phyloP scores from a whole-genome alignment of 2,888 invertebrate genomes.

The Oligia latruncula region DNA sequence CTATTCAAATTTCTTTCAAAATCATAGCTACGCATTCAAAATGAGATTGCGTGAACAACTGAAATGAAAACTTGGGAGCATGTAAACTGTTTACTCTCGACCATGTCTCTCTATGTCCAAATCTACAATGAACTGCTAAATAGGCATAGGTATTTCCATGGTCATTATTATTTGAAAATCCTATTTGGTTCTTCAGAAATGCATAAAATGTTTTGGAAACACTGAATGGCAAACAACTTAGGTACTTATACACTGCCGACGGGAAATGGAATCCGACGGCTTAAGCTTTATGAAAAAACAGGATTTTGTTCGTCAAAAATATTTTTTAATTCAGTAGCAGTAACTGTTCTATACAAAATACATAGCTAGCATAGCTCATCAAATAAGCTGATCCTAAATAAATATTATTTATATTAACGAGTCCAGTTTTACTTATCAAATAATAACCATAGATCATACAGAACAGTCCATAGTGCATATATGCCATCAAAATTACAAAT shows the following conservation, averaged over 20 bases:
- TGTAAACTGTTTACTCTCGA: background rate
- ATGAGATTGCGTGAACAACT: background rate
- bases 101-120: background rate
- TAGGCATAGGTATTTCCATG: background rate
- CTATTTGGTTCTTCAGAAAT: background rate
- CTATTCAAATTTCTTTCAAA: background rate
- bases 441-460: background rate
- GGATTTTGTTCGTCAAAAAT: background rate
- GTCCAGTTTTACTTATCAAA: background rate
- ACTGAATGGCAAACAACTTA: background rate
- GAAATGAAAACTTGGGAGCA: background rate
- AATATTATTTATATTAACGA: background rate
- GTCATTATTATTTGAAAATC: background rate
- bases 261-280: slow-evolving; percentile 18
- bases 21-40: background rate
- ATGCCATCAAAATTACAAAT: background rate
- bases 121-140: background rate
- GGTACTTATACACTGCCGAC: slow-evolving; percentile 6
- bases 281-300: background rate
- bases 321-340: background rate
- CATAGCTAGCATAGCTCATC: background rate
- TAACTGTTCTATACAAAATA: background rate
- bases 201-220: background rate
- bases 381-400: background rate
- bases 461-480: background rate